Base-by-base conservation (phyloP, 2,797 vertebrate genomes). In the Hirundo rustica region DNA sequence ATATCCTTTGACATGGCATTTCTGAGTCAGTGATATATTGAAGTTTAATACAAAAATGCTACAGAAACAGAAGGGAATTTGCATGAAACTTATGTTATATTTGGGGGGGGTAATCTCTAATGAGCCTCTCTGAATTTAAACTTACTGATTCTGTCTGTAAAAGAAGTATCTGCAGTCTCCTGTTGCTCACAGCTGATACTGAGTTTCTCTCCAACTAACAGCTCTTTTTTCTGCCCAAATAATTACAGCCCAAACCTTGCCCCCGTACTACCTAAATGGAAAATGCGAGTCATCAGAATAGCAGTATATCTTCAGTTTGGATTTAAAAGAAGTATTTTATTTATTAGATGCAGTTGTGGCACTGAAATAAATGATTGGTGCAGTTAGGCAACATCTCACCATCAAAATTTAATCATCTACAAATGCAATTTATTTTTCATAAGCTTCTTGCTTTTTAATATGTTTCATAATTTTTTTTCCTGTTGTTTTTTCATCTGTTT, bases 321-420 rank as follows among this genome's bases (percentile, higher is more conserved):
- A 82, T 82, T 86, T 14, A 50, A 82, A 93, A 58, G 12, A 84
- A 71, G 9, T 64, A 18, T 54, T 92, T 83, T 91, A 82, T 93
- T 92, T 94, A 85, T 93, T 94, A 90, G 66, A 72, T 84, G 88
- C 62, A 75, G 44, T 92, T 95, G 61, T 4, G 26, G 44, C 73
- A 34, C 66, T 60, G 45, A 93, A 94, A 92, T 95, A 93, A 97
- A 94, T 93, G 79, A 75, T 82, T 68, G 74, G 30, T 92, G 70
- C 58, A 75, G 85, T 95, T 93, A 84, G 9, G 45, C 73, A 92
- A 66, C 73, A 42, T 58, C 89, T 96, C 30, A 58, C 75, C 92
- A 93, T 97, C 85, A 95, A 88, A 94, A 94, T 96, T 72, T 96
- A 93, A 94, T 96, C 68, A 88, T 58, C 89, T 91, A 38, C 75